Percentiles rank a stretch among this genome's conserved stretches.
These are phyloP conservation scores for Catocala fraxini DNA, from an alignment of 2,888 invertebrate genomes.

Conservation along the genomic window DNA sequence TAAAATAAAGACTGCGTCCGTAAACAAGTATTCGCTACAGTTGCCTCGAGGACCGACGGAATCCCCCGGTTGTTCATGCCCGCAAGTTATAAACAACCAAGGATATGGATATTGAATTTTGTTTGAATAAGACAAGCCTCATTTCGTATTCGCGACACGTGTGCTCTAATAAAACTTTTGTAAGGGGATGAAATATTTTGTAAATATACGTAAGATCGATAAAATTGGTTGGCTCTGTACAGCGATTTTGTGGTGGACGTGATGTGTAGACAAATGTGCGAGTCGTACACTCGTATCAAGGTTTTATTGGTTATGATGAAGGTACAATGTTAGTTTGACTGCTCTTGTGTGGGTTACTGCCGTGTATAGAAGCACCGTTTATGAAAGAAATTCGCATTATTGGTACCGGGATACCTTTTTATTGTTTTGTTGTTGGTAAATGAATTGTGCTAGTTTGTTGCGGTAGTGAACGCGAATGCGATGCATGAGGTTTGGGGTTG, in stretches of 20 bases:
- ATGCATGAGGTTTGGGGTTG: too few relatives aligned
- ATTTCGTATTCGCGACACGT: slow-evolving; percentile 61
- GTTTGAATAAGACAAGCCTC: slow-evolving; percentile 43
- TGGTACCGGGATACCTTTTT: not conserved
- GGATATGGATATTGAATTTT: slow-evolving; percentile 53
- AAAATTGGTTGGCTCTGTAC: slow-evolving; percentile 40
- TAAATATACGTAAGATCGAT: slow-evolving; percentile 53
- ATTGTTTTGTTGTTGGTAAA: not conserved
- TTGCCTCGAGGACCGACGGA: slow-evolving; percentile 15
- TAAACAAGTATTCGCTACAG: slow-evolving; percentile 26
- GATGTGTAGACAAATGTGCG: slow-evolving; percentile 37
- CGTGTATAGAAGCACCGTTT: not conserved
- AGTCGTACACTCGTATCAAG: slow-evolving; percentile 19
- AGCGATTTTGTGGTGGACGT: slow-evolving; percentile 44
- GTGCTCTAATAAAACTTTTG: slow-evolving; percentile 62
- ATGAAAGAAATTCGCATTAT: not conserved
- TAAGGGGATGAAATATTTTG: slow-evolving; percentile 53
- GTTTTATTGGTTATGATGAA: slow-evolving; percentile 40
- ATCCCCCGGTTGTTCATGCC: slow-evolving; percentile 35
- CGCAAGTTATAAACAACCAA: slow-evolving; percentile 48
- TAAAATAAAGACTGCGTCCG: slow-evolving; percentile 18
- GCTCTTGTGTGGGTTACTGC: slow-evolving; percentile 25
- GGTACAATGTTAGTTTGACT: slow-evolving; percentile 28
- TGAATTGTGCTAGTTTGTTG: too few relatives aligned
- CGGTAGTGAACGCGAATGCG: too few relatives aligned